Evolutionary conservation across 1,140 invertebrate genomes (phyloP), one percentile per base, ranked within the genome.

Genomic region (Copidosoma floridanum): DNA sequence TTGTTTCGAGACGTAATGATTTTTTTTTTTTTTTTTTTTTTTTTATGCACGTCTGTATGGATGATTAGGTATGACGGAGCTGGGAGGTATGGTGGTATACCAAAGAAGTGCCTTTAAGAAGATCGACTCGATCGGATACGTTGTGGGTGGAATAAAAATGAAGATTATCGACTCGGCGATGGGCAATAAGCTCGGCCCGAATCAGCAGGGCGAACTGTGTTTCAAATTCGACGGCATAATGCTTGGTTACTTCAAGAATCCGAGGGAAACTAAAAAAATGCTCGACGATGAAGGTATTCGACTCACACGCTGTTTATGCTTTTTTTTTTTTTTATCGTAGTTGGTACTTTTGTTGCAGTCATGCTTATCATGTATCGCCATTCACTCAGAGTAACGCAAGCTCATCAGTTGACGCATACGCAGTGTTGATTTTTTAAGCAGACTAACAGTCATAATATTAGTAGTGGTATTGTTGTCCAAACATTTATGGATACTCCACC

Each of bases 201-300:
- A 44, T 32, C 7, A 44, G 29, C 2, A 18, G 20, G 52, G 40
- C 16, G 52, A 55, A 20, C 11, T 55, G 1, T 55, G 52, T 12
- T 27, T 43, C 1, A 29, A 55, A 38, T 43, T 14, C 4, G 2
- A 24, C 1, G 6, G 12, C 20, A 23, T 27, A 21, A 43, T 61
- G 51, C 26, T 40, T n/a, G 12, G 24, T 16, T 61, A 61, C 46
- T 61, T 20, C 2, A 55, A 61, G 1, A 55, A 43, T 55, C 51
- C 59, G 1, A 4, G 41, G 20, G 44, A 32, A 1, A 61, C 26
- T 20, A 29, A 26, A 16, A 11, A 24, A 47, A 20, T 16, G 16
- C n/a, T 53, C 14, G 47, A 50, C 18, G 18, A 32, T 5, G 57
- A 60, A 23, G 57, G 57, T 53, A 35, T n/a, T n/a, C n/a, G n/a